A percentile compares a stretch with the other conserved stretches of the same genome.
Conservation (phyloP, 2,797 vertebrate genomes). For the Toxotes lorentzi region DNA sequence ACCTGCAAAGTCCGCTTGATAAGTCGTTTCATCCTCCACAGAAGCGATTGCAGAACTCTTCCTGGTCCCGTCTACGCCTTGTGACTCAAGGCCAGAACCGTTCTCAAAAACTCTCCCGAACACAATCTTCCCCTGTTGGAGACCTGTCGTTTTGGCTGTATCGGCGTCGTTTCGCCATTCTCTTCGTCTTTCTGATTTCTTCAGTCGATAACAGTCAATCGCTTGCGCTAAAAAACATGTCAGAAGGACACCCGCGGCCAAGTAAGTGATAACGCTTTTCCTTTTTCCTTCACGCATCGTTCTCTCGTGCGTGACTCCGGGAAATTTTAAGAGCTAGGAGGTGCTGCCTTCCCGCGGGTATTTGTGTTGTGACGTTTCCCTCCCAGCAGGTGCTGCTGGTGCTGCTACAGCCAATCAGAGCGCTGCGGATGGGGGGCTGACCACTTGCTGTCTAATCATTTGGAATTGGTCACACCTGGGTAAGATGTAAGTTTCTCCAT, state of each 20-base stretch:
- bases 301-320: background rate
- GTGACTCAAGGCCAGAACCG: background rate
- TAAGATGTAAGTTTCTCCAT: background rate
- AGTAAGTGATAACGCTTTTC: background rate
- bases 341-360: rapidly evolving
- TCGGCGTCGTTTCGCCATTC: background rate
- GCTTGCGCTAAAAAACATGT: conserved; percentile 20
- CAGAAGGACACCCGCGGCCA: conserved; percentile 35
- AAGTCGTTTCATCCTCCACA: conserved; percentile 34
- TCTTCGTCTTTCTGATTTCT: conserved; percentile 29
- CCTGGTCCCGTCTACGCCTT: background rate
- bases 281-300: conserved; percentile 31
- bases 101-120: conserved; percentile 47
- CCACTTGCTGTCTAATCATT: conserved; percentile 12
- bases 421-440: rapidly evolving
- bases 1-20: conserved; percentile 72
- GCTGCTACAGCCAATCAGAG: conserved; percentile 50
- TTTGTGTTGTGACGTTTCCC: background rate
- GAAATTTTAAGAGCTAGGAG: rapidly evolving
- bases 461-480: conserved; percentile 42
- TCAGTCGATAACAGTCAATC: conserved; percentile 42
- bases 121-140: conserved; percentile 60
- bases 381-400: background rate
- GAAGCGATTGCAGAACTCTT: conserved; percentile 25
- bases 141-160: background rate